Conservation (phyloP, 2,113 vertebrate species). For the Synodontis membranacea region DNA sequence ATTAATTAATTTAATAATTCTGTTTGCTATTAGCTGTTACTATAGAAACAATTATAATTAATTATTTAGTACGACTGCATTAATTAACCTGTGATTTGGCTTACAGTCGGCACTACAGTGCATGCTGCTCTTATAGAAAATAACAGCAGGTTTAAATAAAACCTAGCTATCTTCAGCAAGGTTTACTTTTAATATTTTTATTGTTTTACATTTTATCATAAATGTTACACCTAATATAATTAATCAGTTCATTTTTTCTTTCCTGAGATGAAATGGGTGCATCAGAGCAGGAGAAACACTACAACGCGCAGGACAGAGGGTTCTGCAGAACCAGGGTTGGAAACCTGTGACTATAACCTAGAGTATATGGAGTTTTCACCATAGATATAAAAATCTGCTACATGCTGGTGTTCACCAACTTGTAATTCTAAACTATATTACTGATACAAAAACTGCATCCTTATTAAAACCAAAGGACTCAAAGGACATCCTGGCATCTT, state of each 20-base stretch:
- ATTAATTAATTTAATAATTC: too few species aligned
- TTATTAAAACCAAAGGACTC: too few species aligned
- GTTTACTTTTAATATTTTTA: too few species aligned
- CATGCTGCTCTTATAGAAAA: not conserved
- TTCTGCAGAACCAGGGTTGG: not conserved
- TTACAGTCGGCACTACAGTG: not conserved
- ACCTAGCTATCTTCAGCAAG: not conserved
- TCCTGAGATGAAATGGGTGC: not conserved
- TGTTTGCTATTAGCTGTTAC: not conserved
- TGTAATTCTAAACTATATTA: not conserved
- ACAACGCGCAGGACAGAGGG: not conserved
- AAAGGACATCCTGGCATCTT: not conserved
- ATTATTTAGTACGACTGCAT: not conserved
- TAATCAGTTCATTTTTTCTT: not conserved
- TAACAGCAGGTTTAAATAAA: not conserved
- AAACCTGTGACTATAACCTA: not conserved
- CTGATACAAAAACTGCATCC: too few species aligned
- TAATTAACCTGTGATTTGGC: not conserved
- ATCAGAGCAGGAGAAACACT: not conserved
- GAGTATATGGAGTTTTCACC: not conserved
- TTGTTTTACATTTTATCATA: not conserved
- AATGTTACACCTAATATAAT: not conserved
- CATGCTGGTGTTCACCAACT: not conserved
- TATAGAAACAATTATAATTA: not conserved
- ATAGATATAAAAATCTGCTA: not conserved